Base-by-base conservation (phyloP, 2,797 vertebrate genomes). In the Manis crassicaudata region DNA sequence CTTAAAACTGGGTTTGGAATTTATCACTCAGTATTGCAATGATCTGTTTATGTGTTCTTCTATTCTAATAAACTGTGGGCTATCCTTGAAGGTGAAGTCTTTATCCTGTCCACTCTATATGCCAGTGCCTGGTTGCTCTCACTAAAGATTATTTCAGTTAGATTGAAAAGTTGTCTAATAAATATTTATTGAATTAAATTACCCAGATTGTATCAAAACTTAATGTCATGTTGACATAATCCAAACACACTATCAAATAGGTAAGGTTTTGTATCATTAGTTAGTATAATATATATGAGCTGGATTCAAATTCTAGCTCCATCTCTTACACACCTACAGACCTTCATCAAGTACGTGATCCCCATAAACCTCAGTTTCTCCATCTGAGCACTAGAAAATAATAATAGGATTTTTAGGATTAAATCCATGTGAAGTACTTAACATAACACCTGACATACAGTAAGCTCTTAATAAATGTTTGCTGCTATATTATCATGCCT, bases 141-240 rank as follows among this genome's bases (percentile, higher is more conserved):
- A 82, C 50, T 43, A 92, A 96, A 89, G 68, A 93, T 83, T 87
- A 86, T 75, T 87, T 77, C 20, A 63, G 27, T 93, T 83, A 75
- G 12, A 82, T 4, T 72, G 60, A 93, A 89, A 32, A 86, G 32
- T 56, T 88, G 35, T 85, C 84, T 67, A 88, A 79, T 92, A 50
- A 13, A 72, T 46, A 79, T 23, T 87, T 70, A 95, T 89, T 82
- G 67, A 94, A 89, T 95, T 93, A 94, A 90, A 80, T 84, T 92
- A 95, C 87, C 85, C 93, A 83, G 43, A 92, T 76, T 81, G 40
- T 86, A 84, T 93, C 70, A 62, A 25, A 96, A 94, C 35, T 90
- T 60, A 87, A 86, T 68, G 32, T 50, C n/a, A 46, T 77, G 58
- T 91, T 85, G 32, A 40, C 16, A 94, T 50, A 72, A 58, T 90